Evolutionary conservation across 2,797 vertebrate species (phyloP), one percentile per base, ranked within the genome.

Genomic region (Alfaro cultratus): DNA sequence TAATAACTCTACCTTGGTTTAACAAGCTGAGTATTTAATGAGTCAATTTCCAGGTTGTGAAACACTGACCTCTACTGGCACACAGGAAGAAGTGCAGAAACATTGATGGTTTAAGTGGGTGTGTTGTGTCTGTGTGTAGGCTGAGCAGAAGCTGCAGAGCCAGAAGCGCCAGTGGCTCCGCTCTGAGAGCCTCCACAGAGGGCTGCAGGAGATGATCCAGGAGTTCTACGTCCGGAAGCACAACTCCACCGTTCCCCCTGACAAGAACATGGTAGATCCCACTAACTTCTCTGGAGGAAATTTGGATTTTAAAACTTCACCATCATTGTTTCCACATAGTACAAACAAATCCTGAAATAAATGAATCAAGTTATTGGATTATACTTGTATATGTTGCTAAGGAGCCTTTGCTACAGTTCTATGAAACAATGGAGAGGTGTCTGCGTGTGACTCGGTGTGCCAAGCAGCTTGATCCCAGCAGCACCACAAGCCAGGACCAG

Each of bases 141-240:
- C 93, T 1, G 94, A 96, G 83, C 94, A 95, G 83, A 95, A 96
- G 82, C 87, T 98, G 73, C 94, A 92, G 72, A 82, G 86, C 49
- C 95, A 95, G 84, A 95, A 91, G 78, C 86, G 93, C 67, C 77
- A 85, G 18, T 98, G 97, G 97, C 91, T 98, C 76, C 92, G 91
- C 60, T 95, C 93, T 0, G 96, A 97, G 86, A 90, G 92, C 49
- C 82, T 97, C 70, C 77, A 95, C 76, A 92, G 94, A 57, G 81
- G 93, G 9, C 91, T 98, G 83, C 95, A 94, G 72, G 97, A 98
- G 88, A 96, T 97, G 88, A 90, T 96, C 73, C 92, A 96, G 83
- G 96, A 97, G 5, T 91, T 96, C 86, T 94, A 85, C 46, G 93
- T 96, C 80, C 95, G 90, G 86, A 95, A 93, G 74, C 94, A 96